Percentiles rank a stretch among this genome's conserved stretches.
Conservation (phyloP, 1,140 invertebrate species). For the Trichoplusia ni region DNA sequence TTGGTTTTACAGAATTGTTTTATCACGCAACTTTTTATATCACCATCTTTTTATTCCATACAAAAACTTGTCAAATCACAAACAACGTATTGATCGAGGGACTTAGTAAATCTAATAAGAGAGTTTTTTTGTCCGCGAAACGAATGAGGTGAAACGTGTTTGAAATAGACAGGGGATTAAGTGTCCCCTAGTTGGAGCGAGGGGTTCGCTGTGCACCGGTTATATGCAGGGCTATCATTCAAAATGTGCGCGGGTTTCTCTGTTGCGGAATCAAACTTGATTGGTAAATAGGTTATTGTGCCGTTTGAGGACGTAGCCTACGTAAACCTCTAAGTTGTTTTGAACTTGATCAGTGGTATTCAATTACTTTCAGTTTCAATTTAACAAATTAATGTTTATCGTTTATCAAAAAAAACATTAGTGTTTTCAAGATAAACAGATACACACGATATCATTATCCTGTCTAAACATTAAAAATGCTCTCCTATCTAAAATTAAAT, state of each 20-base stretch:
- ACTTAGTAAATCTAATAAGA: conserved; percentile 74
- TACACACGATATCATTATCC: too few relatives aligned
- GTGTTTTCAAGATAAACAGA: too few relatives aligned
- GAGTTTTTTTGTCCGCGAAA: conserved; percentile 75
- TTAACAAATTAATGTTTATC: too few relatives aligned
- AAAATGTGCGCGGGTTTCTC: conserved; percentile 23
- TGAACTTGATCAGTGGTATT: too few relatives aligned
- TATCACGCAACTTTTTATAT: background rate
- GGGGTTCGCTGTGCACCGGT: conserved; percentile 41
- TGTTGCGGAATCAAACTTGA: conserved; percentile 3
- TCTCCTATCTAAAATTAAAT: too few relatives aligned
- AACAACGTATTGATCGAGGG: conserved; percentile 61
- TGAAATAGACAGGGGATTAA: conserved; percentile 81
- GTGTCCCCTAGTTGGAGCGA: conserved; percentile 65
- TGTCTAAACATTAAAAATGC: too few relatives aligned
- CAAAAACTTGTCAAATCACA: conserved; percentile 60
- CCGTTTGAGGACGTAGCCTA: background rate
- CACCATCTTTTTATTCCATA: background rate
- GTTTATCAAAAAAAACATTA: too few relatives aligned
- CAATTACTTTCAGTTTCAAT: too few relatives aligned
- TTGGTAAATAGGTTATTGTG: conserved; percentile 20
- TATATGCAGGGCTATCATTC: conserved; percentile 31
- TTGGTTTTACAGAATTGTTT: background rate
- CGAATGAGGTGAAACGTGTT: conserved; percentile 80
- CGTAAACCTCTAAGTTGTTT: background rate